Conservation (phyloP, 1,140 invertebrate species). For the Lanistes nyassanus region DNA sequence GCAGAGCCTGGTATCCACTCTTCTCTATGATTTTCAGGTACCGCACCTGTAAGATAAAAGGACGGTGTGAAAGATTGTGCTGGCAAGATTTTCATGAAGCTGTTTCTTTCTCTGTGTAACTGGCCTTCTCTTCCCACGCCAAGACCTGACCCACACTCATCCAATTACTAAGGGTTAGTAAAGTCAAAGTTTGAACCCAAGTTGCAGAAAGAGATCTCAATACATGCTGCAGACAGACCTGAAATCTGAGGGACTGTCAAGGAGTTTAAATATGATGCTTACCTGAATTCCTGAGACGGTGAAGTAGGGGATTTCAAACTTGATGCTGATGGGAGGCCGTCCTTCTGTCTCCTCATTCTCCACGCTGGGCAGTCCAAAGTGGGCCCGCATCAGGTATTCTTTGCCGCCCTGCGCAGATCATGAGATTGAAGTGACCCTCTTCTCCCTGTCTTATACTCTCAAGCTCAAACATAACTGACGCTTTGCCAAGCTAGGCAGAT, state of each 20-base stretch:
- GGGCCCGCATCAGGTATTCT: constrained; percentile 98
- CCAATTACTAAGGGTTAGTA: not conserved
- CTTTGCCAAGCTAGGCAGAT: constrained; percentile 85
- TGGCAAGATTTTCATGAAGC: not conserved
- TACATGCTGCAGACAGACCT: not conserved
- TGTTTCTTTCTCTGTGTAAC: not conserved
- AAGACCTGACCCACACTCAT: not conserved
- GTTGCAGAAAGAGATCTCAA: not conserved
- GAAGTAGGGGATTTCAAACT: constrained; percentile 99
- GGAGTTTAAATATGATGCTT: constrained; percentile 25
- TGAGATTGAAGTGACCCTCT: too few species aligned
- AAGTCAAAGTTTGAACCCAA: not conserved
- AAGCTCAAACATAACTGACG: too few species aligned
- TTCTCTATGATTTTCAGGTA: constrained; percentile 99
- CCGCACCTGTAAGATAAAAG: constrained; percentile 72
- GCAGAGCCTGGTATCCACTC: constrained; percentile 98
- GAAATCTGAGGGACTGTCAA: not conserved
- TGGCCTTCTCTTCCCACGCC: not conserved
- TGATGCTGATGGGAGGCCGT: constrained; percentile 97
- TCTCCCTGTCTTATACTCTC: too few species aligned
- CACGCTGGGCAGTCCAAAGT: constrained; percentile 98
- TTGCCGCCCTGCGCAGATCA: constrained; percentile 81
- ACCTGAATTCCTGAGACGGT: constrained; percentile 99
- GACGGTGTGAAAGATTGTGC: not conserved
- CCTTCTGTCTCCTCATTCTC: constrained; percentile 93